phyloP scores from a whole-genome alignment of 2,888 invertebrate genomes.

The Elysia crispata region DNA sequence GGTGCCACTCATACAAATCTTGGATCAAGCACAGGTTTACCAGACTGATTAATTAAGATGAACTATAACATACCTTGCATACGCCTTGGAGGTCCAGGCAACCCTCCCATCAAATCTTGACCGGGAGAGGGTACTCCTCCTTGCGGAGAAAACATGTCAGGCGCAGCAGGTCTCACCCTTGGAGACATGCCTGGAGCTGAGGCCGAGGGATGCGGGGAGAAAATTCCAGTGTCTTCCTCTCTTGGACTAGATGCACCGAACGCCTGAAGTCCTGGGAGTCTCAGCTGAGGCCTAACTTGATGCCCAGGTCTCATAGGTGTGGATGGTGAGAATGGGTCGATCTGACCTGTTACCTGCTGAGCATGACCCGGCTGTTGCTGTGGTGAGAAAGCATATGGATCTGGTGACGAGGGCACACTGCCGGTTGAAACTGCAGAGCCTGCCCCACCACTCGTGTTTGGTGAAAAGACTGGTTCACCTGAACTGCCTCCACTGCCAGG shows the following conservation, averaged over 20 bases:
- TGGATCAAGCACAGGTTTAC: too few species aligned
- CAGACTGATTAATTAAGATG: too few species aligned
- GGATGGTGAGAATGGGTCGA: constrained; percentile 48
- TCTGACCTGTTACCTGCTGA: too few species aligned
- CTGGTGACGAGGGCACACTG: constrained; percentile 40
- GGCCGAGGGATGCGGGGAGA: constrained; percentile 10
- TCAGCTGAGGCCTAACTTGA: constrained; percentile 4
- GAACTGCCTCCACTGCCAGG: too few species aligned
- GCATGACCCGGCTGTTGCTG: constrained; percentile 39
- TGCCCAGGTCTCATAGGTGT: background rate
- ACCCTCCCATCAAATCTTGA: constrained; percentile 37
- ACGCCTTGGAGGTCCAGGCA: too few species aligned
- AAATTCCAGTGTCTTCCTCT: constrained; percentile 52
- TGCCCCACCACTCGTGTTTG: background rate
- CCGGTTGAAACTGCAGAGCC: background rate
- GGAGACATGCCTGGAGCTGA: constrained; percentile 51
- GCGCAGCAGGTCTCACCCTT: constrained; percentile 30
- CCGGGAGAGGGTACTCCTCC: constrained; percentile 19
- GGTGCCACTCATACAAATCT: too few species aligned
- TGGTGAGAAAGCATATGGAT: constrained; percentile 57
- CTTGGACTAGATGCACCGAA: constrained; percentile 47
- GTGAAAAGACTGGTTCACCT: constrained; percentile 35
- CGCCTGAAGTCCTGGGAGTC: constrained; percentile 43
- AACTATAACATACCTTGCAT: too few species aligned
- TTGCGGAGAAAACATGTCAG: constrained; percentile 30